Conservation (phyloP, 1,140 invertebrate genomes). For the Eueides isabella region DNA sequence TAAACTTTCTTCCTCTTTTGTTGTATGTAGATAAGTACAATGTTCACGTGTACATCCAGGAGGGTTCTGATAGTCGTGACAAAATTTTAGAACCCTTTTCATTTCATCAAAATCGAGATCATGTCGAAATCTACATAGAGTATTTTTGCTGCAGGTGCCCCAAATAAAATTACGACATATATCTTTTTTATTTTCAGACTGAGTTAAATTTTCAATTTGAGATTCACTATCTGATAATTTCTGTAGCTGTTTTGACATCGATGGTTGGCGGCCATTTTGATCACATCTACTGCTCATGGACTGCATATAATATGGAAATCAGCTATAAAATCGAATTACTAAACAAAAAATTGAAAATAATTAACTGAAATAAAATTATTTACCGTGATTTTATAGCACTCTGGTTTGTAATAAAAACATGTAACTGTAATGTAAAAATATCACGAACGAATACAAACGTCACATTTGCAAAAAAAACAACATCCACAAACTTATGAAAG, state of each 20-base stretch:
- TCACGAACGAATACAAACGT: background rate
- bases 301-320: slow-evolving; percentile 25
- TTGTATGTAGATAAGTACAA: slow-evolving; percentile 62
- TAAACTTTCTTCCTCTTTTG: slow-evolving; percentile 57
- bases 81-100: slow-evolving; percentile 64
- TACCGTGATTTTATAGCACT: slow-evolving; percentile 7
- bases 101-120: slow-evolving; percentile 56
- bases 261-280: slow-evolving; percentile 54
- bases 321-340: background rate
- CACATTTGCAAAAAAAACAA: background rate
- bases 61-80: slow-evolving; percentile 66
- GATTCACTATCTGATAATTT: slow-evolving; percentile 30
- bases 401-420: background rate
- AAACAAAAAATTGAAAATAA: background rate
- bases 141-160: slow-evolving; percentile 59
- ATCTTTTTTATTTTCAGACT: slow-evolving; percentile 32
- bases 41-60: slow-evolving; percentile 52
- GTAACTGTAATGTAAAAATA: background rate
- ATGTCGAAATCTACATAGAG: slow-evolving; percentile 58
- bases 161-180: slow-evolving; percentile 62
- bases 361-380: background rate
- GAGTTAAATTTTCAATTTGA: slow-evolving; percentile 27
- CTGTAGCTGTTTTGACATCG: slow-evolving; percentile 41
- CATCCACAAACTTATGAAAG: background rate
- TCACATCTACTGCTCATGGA: slow-evolving; percentile 50